These are phyloP conservation scores for Crambe crambe DNA, from an alignment of 37 sponge, comb jelly and placozoan genomes.

Conservation along the genomic window DNA sequence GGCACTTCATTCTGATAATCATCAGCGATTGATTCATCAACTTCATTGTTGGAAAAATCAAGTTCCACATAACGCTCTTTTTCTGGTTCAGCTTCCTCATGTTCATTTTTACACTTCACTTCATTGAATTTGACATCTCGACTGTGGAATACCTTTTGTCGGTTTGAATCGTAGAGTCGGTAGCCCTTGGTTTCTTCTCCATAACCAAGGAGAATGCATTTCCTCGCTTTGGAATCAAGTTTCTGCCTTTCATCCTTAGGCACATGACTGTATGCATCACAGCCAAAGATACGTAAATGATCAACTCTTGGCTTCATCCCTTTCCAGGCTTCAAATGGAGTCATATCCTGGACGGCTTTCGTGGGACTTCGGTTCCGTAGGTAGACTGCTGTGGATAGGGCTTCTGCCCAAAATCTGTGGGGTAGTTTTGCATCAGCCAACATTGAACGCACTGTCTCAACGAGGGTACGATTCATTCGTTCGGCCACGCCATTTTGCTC, in stretches of 20 bases:
- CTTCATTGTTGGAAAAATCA: neutral
- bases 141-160: too few relatives aligned
- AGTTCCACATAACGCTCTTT: neutral
- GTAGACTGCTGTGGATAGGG: too few relatives aligned
- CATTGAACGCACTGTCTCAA: neutral
- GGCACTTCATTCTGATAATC: neutral
- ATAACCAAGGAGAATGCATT: too few relatives aligned
- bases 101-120: too few relatives aligned
- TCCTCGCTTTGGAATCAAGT: too few relatives aligned
- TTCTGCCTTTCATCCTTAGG: too few relatives aligned
- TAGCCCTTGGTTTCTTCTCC: too few relatives aligned
- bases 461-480: neutral
- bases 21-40: neutral
- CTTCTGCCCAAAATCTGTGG: neutral
- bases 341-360: neutral
- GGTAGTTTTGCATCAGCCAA: neutral
- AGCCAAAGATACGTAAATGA: neutral
- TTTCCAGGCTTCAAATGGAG: constrained; percentile 1
- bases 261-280: too few relatives aligned
- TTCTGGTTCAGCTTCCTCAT: neutral
- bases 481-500: neutral
- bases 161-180: too few relatives aligned
- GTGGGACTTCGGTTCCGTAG: neutral
- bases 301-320: neutral
- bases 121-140: too few relatives aligned